Base-by-base conservation (phyloP, 2,113 vertebrate species). In the Dendropsophus ebraccatus region DNA sequence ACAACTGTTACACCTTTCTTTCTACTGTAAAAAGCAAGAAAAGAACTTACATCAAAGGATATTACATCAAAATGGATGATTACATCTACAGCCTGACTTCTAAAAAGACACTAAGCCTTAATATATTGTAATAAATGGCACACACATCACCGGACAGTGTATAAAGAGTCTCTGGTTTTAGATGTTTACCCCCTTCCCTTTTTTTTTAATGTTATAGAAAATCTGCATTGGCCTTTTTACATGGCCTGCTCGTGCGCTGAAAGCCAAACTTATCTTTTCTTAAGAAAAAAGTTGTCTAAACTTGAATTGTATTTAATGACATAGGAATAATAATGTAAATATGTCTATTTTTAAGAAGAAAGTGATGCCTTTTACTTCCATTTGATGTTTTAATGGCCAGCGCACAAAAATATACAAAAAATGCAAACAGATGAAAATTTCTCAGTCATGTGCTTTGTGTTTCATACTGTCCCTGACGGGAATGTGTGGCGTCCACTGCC, bases 241-340 rank as follows among this genome's bases (percentile, higher is more conserved):
- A 87, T 87, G 90, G 92, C 92, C 91, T 91, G 87, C 89, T 90
- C 88, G 90, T 83, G 92, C 93, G 92, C 93, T 93, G 90, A 93
- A 92, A 95, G 94, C 94, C 93, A 95, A 95, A 94, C 91, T 87
- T 92, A 91, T 87, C 88, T 86, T 81, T 87, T 80, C 69, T 89
- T 91, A 37, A 70, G 23, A 37, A 21, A 21, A 35, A 70, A 80
- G 6, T 87, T 83, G 90, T 90, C 89, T 89, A 75, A 87, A 92
- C 81, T 74, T 11, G 79, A 90, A 80, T 60, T 73, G 84, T 88
- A 87, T 93, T 94, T 92, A 89, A 93, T 90, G 85, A 91, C 69
- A 62, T 79, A 70, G 84, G 84, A 79, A 60, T 77, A 60, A 67
- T 81, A 74, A 78, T 80, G 80, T 89, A 89, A 91, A 23, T 49